phyloP scores from a whole-genome alignment of 2,888 invertebrate genomes.

The Caenorhabditis sp. region DNA sequence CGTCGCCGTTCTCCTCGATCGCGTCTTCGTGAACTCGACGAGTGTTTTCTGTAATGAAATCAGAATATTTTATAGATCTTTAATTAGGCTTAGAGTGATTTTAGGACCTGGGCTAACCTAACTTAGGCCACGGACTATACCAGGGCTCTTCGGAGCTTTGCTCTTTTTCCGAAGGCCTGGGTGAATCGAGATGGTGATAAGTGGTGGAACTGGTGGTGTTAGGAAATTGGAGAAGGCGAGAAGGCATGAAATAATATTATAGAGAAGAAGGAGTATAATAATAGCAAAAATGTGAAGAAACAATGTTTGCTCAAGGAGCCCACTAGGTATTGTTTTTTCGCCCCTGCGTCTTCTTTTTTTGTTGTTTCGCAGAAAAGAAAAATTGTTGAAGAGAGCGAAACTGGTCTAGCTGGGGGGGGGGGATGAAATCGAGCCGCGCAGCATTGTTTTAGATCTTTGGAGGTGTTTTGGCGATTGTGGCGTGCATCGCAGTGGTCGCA shows the following conservation, averaged over 20 bases:
- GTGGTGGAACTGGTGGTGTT: conserved; percentile 3
- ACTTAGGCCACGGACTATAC: conserved; percentile 26
- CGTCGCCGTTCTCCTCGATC: conserved; percentile 61
- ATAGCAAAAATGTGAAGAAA: too few species aligned
- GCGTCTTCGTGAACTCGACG: conserved; percentile 52
- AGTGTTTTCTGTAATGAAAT: conserved; percentile 26
- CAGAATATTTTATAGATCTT: not conserved
- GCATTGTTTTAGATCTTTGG: too few species aligned
- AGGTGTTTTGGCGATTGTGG: too few species aligned
- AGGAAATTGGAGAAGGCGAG: conserved; percentile 1
- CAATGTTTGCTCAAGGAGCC: too few species aligned
- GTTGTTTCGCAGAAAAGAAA: too few species aligned
- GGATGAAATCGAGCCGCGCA: too few species aligned
- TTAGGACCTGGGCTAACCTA: not conserved
- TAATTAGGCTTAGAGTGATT: not conserved
- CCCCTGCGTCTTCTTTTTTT: too few species aligned
- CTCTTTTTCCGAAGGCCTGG: not conserved
- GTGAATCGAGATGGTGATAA: conserved; percentile 37
- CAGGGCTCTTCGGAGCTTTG: conserved; percentile 12
- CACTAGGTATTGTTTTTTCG: too few species aligned
- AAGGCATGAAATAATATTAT: conserved; percentile 8
- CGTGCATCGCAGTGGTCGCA: too few species aligned
- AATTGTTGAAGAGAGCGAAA: too few species aligned
- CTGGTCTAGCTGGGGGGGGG: too few species aligned
- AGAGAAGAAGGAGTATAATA: conserved; percentile 6